phyloP scores from a whole-genome alignment of 2,888 invertebrate genomes.

The Hirtodrosophila trivittata region DNA sequence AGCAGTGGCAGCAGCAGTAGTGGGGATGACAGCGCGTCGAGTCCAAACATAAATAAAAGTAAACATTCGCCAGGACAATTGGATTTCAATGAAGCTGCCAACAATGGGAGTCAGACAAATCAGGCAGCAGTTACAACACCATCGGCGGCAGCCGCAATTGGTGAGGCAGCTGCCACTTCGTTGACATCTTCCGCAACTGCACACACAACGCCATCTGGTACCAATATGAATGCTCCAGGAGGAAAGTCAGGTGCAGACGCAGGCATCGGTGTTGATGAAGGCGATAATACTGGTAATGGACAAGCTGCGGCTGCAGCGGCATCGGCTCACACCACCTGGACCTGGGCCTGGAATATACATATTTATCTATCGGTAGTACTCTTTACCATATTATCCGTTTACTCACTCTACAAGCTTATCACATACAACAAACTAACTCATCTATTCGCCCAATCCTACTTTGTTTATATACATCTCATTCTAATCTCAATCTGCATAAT shows the following conservation, averaged over 20 bases:
- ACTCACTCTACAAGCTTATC: constrained; percentile 93
- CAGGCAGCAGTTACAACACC: constrained; percentile 68
- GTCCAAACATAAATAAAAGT: constrained; percentile 79
- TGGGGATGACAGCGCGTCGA: constrained; percentile 43
- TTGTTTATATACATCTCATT: constrained; percentile 92
- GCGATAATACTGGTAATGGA: not conserved
- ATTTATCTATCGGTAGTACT: constrained; percentile 93
- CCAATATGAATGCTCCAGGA: constrained; percentile 1
- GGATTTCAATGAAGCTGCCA: constrained; percentile 59
- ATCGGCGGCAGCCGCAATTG: constrained; percentile 67
- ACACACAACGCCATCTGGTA: constrained; percentile 25
- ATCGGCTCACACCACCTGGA: constrained; percentile 86
- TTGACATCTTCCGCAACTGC: constrained; percentile 49
- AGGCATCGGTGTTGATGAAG: not conserved
- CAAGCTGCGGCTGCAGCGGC: constrained; percentile 59
- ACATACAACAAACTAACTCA: constrained; percentile 94
- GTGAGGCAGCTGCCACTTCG: constrained; percentile 63
- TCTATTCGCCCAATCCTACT: constrained; percentile 94
- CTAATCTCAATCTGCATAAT: constrained; percentile 92
- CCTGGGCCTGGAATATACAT: constrained; percentile 95
- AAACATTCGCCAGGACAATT: constrained; percentile 47
- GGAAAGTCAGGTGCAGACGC: constrained; percentile 10
- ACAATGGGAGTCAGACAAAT: constrained; percentile 3
- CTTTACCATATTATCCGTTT: constrained; percentile 92
- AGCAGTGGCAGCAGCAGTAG: constrained; percentile 13